phyloP scores from a whole-genome alignment of 2,888 invertebrate genomes.

The Nebria brevicollis region DNA sequence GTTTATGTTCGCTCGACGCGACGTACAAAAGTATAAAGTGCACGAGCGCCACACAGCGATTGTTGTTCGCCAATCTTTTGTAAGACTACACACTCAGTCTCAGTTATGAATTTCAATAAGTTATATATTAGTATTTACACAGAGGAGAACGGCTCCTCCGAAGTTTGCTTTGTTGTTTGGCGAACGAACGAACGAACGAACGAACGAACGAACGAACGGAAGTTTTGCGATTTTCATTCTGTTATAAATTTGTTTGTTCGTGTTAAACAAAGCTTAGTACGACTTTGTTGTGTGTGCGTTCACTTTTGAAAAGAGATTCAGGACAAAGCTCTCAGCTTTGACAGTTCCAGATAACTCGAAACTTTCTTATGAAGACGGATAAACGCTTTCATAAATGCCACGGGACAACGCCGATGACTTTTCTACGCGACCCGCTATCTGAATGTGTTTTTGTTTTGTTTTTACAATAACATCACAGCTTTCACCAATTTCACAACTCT shows the following conservation, averaged over 20 bases:
- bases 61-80: conserved; percentile 32
- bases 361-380: conserved; percentile 45
- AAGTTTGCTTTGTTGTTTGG: conserved; percentile 56
- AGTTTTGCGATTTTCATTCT: conserved; percentile 57
- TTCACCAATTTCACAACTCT: neutral
- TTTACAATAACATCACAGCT: neutral
- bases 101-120: conserved; percentile 60
- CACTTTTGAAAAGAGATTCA: conserved; percentile 37
- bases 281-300: conserved; percentile 47
- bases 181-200: conserved; percentile 44
- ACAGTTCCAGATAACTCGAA: conserved; percentile 45
- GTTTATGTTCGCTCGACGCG: neutral
- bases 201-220: conserved; percentile 51
- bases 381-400: conserved; percentile 42
- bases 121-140: conserved; percentile 60
- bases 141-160: conserved; percentile 44
- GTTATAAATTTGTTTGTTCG: conserved; percentile 56
- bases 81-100: conserved; percentile 52
- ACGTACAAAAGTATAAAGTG: neutral
- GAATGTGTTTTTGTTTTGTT: neutral
- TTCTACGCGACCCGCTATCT: neutral
- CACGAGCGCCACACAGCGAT: conserved; percentile 18
- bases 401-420: neutral
- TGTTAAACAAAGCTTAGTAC: conserved; percentile 56
- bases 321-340: conserved; percentile 45